Evolutionary conservation across 2,888 invertebrate species (phyloP), one percentile per base, ranked within the genome.

Genomic region (Netelia melanura): DNA sequence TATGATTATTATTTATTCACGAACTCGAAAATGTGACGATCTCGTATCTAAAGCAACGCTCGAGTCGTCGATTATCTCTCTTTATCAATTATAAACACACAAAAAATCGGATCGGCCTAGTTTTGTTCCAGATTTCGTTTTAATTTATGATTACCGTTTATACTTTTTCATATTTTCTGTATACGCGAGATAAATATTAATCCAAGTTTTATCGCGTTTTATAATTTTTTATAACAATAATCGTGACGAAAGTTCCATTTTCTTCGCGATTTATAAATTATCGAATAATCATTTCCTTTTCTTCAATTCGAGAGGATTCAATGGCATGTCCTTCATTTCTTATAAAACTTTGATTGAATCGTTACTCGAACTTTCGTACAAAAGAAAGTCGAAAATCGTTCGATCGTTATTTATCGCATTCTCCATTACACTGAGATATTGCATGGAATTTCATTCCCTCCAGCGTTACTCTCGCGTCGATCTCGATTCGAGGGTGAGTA

Each of bases 381-480:
- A 48, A 48, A 48, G 48, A 3, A 48, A 14, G 48, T 48, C 2
- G 14, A 48, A 48, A 48, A 48, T 48, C 11, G 48, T 48, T 48
- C 14, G 14, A 48, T 14, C 48, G 58, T 21, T 21, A 58, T 58
- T 21, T 10, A 17, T 21, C 9, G 17, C 17, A 58, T 58, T 58
- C 58, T 17, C 17, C 23, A 17, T 58, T 21, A 58, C 17, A 58
- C 9, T 58, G 8, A 2, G 23, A 58, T 10, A 21, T 58, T 58
- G 9, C 17, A 58, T 58, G 17, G 64, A 21, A 75, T 48, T 64
- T 38, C 52, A 11, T 10, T 75, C n/a, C 52, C 30, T 52, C 64
- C 11, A 6, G n/a, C 64, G 54, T 52, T 2, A 0, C 2, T 3
- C n/a, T 62, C 62, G 21, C 2, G 11, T 21, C 30, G 2, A 62